Evolutionary conservation across 2,797 vertebrate species (phyloP), one percentile per base, ranked within the genome.

Genomic region (Lepidocolaptes lacrymiger): DNA sequence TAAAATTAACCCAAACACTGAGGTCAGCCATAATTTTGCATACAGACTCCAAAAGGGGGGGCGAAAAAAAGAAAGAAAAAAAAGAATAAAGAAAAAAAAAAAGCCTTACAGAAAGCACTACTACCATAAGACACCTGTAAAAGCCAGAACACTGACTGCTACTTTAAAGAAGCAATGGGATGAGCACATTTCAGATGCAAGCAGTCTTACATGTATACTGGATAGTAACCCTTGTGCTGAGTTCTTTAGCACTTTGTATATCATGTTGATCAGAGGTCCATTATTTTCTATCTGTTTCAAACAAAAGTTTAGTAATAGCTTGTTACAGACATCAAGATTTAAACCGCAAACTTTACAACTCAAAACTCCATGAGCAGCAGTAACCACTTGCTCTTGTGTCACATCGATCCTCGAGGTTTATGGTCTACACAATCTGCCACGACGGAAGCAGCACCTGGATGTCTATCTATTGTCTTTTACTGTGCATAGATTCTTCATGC

Each of bases 281-380:
- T 99, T 98, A 99, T 98, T 98, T 98, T 99, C 98, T 98, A 99
- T 99, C 99, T 99, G 98, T 98, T 98, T 98, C 98, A 98, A 98
- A 98, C 98, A 98, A 97, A 98, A 98, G 98, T 97, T 97, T 91
- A 98, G 97, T 90, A 97, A 97, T 14, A 96, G 88, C 88, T 95
- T 86, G 87, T 97, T 95, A 97, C 3, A 88, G 54, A 88, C 5
- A 32, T 41, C 51, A 91, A 69, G 88, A 73, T 54, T 36, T 20
- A 58, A 76, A 12, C 1, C 44, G 23, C 72, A 92, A 90, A 76
- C 56, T 34, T 76, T 39, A 74, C 27, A 89, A 24, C 67, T 91
- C 84, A 55, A 36, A 76, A 62, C 46, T 84, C 82, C 74, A 43
- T 1, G 1, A 95, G 86, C 54, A 92, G 81, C 73, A 81, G 56